Conservation (phyloP, 2,113 vertebrate species). For the Acanthochromis polyacanthus region DNA sequence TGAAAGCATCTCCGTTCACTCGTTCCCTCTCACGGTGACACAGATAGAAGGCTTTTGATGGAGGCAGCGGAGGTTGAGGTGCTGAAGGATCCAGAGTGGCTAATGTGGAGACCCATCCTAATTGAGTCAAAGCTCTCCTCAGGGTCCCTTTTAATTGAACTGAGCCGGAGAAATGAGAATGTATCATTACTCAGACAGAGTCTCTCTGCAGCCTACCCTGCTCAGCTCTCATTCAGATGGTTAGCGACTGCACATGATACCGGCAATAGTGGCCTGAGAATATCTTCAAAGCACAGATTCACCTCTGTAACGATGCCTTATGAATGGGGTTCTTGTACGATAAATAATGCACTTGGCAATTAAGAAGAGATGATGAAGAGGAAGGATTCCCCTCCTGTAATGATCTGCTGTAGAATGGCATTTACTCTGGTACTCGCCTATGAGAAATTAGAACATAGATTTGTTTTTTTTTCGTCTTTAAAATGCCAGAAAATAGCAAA, state of each 20-base stretch:
- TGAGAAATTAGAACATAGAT: background rate
- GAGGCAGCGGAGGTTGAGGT: constrained; percentile 23
- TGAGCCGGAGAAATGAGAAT: constrained; percentile 72
- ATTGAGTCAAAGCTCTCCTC: constrained; percentile 74
- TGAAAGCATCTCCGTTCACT: background rate
- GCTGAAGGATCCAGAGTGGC: constrained; percentile 64
- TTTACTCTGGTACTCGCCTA: background rate
- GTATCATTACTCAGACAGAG: constrained; percentile 70
- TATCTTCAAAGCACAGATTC: constrained; percentile 42
- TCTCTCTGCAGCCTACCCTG: constrained; percentile 53
- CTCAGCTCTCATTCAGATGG: constrained; percentile 39
- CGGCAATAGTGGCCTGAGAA: constrained; percentile 47
- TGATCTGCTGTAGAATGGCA: background rate
- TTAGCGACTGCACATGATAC: constrained; percentile 22
- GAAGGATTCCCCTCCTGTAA: background rate
- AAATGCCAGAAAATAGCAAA: background rate
- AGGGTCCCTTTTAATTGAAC: constrained; percentile 76
- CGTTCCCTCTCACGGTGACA: background rate
- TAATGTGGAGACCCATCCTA: constrained; percentile 76
- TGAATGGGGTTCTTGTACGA: constrained; percentile 7
- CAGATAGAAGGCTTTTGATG: constrained; percentile 27
- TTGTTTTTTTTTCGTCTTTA: background rate
- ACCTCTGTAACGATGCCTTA: constrained; percentile 6
- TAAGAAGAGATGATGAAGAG: background rate
- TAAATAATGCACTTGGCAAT: background rate